Evolutionary conservation across 2,888 invertebrate genomes (phyloP), one percentile per base, ranked within the genome.

Genomic region (Phyto melanocephala): DNA sequence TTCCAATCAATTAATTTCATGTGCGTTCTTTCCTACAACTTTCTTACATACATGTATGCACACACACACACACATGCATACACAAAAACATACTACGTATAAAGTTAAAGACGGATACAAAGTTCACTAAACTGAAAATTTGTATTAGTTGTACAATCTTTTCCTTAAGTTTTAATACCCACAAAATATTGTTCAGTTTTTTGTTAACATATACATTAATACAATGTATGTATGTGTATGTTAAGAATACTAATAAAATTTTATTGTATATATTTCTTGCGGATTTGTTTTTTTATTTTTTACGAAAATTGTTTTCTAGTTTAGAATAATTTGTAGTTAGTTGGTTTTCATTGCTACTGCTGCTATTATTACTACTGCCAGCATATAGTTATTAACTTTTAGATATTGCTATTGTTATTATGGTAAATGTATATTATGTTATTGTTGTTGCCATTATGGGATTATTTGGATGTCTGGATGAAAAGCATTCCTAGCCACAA

Each of bases 1-100:
- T 70, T 70, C 70, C 77, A 70, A 77, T 63, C 68, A 62, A 70
- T 70, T 52, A 77, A 54, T 52, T 77, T 70, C 6, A 56, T 20
- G n/a, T 58, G n/a, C 20, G 28, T 45, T 22, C 24, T 56, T 67
- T 7, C 17, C 6, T 6, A 28, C 28, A 28, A 28, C 28, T 6
- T 28, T 5, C 28, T 28, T 3, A 5, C 28, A 28, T 28, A 54
- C 45, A 50, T 35, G 15, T 37, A 7, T 45, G 17, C 4, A 17
- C 42, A 52, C 50, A 50, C 11, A 50, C 24, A 10, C n/a, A n/a
- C n/a, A n/a, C n/a, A n/a, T n/a, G n/a, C n/a, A n/a, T n/a, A n/a
- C 0, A 47, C 35, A 35, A 37, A 47, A 22, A 35, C 4, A 17
- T 20, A 10, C 17, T 40, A 50, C 13, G 50, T 50, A 33, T 50